Percentiles rank a stretch among this genome's conserved stretches.
Evolutionary conservation across 2,797 vertebrate genomes (phyloP).

Genomic region (Rhinatrema bivittatum): DNA sequence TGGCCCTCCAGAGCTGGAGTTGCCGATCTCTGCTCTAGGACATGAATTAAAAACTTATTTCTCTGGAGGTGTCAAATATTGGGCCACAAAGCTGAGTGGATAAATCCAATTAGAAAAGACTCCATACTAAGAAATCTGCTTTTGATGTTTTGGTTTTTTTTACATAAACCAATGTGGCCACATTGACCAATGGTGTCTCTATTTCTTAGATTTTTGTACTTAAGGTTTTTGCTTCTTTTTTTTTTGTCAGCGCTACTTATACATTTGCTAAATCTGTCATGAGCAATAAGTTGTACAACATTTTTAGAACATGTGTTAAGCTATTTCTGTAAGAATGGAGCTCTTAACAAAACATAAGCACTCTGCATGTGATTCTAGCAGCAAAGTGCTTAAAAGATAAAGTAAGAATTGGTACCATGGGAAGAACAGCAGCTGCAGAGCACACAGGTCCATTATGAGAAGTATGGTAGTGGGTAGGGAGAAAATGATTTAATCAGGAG

Average conservation of each 20-base stretch:
- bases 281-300: slow-evolving; percentile 79
- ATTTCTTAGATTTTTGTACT: too few relatives aligned
- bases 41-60: too few relatives aligned
- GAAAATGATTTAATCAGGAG: slow-evolving; percentile 83
- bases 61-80: too few relatives aligned
- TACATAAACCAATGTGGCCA: too few relatives aligned
- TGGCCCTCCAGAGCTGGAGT: too few relatives aligned
- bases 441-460: slow-evolving; percentile 91
- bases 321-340: slow-evolving; percentile 80
- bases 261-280: slow-evolving; percentile 75
- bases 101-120: too few relatives aligned
- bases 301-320: slow-evolving; percentile 82
- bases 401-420: slow-evolving; percentile 89
- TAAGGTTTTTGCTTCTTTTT: too few relatives aligned
- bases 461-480: slow-evolving; percentile 84
- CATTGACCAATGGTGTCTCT: too few relatives aligned
- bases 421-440: slow-evolving; percentile 89
- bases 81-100: too few relatives aligned
- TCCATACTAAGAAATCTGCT: too few relatives aligned
- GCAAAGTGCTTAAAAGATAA: slow-evolving; percentile 81
- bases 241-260: slow-evolving; percentile 64
- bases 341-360: slow-evolving; percentile 82
- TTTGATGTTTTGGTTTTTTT: too few relatives aligned
- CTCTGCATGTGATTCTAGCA: slow-evolving; percentile 79
- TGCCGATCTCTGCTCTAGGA: too few relatives aligned